A percentile compares a stretch with the other conserved stretches of the same genome.
Evolutionary conservation across 2,888 invertebrate species (phyloP).

Genomic region (Spodoptera exigua): DNA sequence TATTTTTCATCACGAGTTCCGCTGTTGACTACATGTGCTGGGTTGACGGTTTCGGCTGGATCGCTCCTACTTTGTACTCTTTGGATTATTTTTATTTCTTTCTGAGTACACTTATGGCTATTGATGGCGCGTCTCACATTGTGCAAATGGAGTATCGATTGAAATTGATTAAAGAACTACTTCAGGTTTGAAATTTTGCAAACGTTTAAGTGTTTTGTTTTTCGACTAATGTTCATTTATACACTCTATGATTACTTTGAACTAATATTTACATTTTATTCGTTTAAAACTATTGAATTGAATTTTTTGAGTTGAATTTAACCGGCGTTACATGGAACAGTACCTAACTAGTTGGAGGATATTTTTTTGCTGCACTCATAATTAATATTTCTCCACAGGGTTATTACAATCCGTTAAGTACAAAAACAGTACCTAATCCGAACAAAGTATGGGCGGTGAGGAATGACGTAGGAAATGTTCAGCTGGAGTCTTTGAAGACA

Average conservation of each 20-base stretch:
- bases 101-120: constrained; percentile 44
- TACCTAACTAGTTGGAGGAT: too few relatives aligned
- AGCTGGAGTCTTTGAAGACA: constrained; percentile 29
- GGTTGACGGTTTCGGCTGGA: constrained; percentile 25
- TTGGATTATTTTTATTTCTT: constrained; percentile 56
- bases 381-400: constrained; percentile 3
- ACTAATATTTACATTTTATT: too few relatives aligned
- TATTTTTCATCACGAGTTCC: constrained; percentile 8
- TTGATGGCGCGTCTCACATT: constrained; percentile 52
- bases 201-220: too few relatives aligned
- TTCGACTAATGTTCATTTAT: too few relatives aligned
- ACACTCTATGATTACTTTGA: too few relatives aligned
- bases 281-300: too few relatives aligned
- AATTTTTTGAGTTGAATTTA: too few relatives aligned
- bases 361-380: not conserved
- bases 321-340: too few relatives aligned
- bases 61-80: constrained; percentile 19
- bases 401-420: constrained; percentile 24
- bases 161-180: constrained; percentile 30
- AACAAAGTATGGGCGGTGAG: constrained; percentile 12
- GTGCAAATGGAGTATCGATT: constrained; percentile 57
- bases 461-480: not conserved
- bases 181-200: constrained; percentile 23
- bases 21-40: constrained; percentile 42
- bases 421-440: constrained; percentile 8